Evolutionary conservation across 2,888 invertebrate species (phyloP), one percentile per base, ranked within the genome.

Genomic region (Ophioninae sp.): DNA sequence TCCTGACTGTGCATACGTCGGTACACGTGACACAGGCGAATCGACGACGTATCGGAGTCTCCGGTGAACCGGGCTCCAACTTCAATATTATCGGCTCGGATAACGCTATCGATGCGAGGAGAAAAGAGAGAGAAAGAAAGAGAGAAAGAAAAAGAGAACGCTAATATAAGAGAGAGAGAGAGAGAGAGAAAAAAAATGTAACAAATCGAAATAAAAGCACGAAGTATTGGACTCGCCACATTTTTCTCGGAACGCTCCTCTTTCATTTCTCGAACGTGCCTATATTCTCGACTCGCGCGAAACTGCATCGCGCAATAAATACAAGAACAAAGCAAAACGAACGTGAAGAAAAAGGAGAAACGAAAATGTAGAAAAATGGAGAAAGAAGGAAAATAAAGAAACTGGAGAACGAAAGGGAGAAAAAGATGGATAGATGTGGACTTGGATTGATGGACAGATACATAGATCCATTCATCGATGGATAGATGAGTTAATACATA

Each of bases 281-380:
- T 78, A 67, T 41, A 41, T 50, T 44, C 50, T n/a, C n/a, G 23
- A 30, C 59, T 13, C 57, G 64, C 20, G 23, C 57, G n/a, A 57
- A 17, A n/a, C 37, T 68, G 59, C 72, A 44, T 30, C 50, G 57
- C 23, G 65, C 80, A 77, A 80, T 80, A 80, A 80, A 80, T 80
- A 80, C 77, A 37, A 77, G 74, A 79, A 56, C 21, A 56, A 76
- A 69, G 79, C 61, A 72, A 79, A 82, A 82, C 70, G 70, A 82
- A 82, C 59, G 70, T 50, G 50, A 74, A 70, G 37, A 76, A 44
- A 68, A 13, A 2, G 20, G 41, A 37, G 39, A 41, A 76, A 59
- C 20, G 39, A 44, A 61, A 20, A 23, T 8, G 10, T 6, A 62
- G 59, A 5, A 8, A 20, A 13, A 8, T 3, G 37, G 23, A 50